phyloP scores from a whole-genome alignment of 1,140 invertebrate species.

The Aphidius ervi region DNA sequence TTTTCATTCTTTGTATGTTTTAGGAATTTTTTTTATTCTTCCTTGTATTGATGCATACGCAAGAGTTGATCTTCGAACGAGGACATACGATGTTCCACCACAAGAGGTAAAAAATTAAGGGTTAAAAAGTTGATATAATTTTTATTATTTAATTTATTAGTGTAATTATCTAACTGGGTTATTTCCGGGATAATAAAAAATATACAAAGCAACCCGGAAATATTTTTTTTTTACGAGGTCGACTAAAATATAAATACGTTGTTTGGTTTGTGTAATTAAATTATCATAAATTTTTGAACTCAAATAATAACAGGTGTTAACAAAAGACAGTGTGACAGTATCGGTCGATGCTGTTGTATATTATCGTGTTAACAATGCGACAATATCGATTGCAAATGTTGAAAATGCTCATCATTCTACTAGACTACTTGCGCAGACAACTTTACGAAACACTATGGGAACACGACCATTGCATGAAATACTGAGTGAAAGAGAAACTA shows the following conservation, averaged over 20 bases:
- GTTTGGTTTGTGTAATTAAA: too few species aligned
- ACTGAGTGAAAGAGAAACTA: constrained; percentile 87
- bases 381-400: constrained; percentile 93
- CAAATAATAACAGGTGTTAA: constrained; percentile 66
- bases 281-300: too few species aligned
- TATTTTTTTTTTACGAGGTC: too few species aligned
- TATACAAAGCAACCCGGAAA: too few species aligned
- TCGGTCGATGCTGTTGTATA: constrained; percentile 93
- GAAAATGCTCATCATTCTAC: constrained; percentile 94
- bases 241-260: too few species aligned
- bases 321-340: constrained; percentile 91
- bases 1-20: constrained; percentile 22
- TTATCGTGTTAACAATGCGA: constrained; percentile 91
- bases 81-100: constrained; percentile 91
- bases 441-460: constrained; percentile 91
- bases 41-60: constrained; percentile 92
- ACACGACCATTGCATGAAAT: constrained; percentile 93
- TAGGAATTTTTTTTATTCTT: constrained; percentile 89
- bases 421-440: constrained; percentile 82
- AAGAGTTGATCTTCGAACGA: constrained; percentile 84
- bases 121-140: too few species aligned
- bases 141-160: too few species aligned
- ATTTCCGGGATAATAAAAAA: too few species aligned
- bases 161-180: too few species aligned
- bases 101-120: constrained; percentile 70